Conservation (phyloP, 2,113 vertebrate species). For the Rhadina sibilatrix region DNA sequence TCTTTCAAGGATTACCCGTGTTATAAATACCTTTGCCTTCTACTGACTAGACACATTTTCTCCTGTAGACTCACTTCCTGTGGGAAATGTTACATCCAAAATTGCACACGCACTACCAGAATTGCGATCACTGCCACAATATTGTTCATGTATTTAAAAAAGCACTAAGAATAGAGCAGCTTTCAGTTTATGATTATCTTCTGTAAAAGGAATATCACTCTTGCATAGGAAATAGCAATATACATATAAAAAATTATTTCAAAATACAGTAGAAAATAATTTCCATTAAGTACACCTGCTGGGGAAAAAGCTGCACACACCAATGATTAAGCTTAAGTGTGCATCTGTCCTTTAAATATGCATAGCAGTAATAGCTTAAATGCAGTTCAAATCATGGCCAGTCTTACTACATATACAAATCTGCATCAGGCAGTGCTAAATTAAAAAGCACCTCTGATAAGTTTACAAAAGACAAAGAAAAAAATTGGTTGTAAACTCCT, state of each 20-base stretch:
- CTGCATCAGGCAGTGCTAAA: background rate
- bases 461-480: slow-evolving; percentile 45
- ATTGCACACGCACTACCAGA: slow-evolving; percentile 36
- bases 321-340: background rate
- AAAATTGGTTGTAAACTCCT: slow-evolving; percentile 67
- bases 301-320: slow-evolving; percentile 37
- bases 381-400: slow-evolving; percentile 1
- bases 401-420: background rate
- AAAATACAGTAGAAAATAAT: slow-evolving; percentile 28
- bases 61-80: slow-evolving; percentile 64
- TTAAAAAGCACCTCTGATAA: slow-evolving; percentile 18
- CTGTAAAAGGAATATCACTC: slow-evolving; percentile 30
- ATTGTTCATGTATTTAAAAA: background rate
- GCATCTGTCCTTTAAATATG: slow-evolving; percentile 57
- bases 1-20: slow-evolving; percentile 64
- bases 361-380: slow-evolving; percentile 29
- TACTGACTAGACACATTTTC: slow-evolving; percentile 68
- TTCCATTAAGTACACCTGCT: slow-evolving; percentile 52
- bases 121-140: slow-evolving; percentile 1
- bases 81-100: slow-evolving; percentile 59
- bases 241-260: background rate
- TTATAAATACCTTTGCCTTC: slow-evolving; percentile 76
- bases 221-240: slow-evolving; percentile 22
- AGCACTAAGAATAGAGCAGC: background rate
- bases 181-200: background rate